phyloP scores from a whole-genome alignment of 1,140 invertebrate species.

The Micrasema minimum region DNA sequence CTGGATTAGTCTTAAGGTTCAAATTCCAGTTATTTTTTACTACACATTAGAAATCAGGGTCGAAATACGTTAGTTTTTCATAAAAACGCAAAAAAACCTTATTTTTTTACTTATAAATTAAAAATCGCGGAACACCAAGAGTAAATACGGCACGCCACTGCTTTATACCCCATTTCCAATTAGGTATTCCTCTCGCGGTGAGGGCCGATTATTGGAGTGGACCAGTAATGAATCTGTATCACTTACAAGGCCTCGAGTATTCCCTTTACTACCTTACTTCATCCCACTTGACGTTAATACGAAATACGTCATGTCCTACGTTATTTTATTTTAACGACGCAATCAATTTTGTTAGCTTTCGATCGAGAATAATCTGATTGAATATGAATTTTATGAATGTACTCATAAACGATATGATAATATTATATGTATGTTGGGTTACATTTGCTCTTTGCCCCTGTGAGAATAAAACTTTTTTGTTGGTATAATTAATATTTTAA shows the following conservation, averaged over 20 bases:
- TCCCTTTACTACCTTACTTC: no score
- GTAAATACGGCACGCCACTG: no score
- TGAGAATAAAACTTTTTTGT: no score
- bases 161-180: not conserved
- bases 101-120: no score
- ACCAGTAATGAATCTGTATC: constrained; percentile 18
- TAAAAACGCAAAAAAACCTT: no score
- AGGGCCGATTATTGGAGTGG: constrained; percentile 11
- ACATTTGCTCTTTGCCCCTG: no score
- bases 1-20: no score
- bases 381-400: not conserved
- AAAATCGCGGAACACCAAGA: no score
- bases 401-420: not conserved
- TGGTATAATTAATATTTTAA: no score
- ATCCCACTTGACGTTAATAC: not conserved
- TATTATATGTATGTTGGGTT: not conserved
- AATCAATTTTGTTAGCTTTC: not conserved
- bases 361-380: not conserved
- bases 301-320: not conserved
- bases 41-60: no score
- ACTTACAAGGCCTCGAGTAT: not conserved
- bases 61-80: no score
- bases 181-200: constrained; percentile 17
- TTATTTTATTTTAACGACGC: not conserved
- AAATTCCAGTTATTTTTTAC: no score